phyloP scores from a whole-genome alignment of 2,797 vertebrate species.

The Bovichtus diacanthus region DNA sequence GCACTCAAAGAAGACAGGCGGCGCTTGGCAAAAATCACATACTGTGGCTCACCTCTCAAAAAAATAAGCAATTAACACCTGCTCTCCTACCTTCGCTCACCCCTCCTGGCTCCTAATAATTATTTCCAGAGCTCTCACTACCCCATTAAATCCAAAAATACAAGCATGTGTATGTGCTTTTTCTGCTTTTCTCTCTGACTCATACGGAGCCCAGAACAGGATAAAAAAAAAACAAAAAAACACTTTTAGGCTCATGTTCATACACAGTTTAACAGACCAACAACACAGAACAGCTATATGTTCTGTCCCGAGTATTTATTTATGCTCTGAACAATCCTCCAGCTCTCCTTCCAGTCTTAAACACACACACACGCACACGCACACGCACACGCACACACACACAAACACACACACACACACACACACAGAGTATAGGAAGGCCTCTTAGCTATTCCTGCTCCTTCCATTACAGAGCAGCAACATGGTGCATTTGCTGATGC shows the following conservation, averaged over 20 bases:
- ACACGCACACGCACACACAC: constrained; percentile 1
- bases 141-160: constrained; percentile 46
- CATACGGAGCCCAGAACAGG: background rate
- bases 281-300: constrained; percentile 12
- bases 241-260: constrained; percentile 15
- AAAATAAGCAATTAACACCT: constrained; percentile 73
- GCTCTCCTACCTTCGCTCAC: constrained; percentile 40
- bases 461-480: constrained; percentile 60
- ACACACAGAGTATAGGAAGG: constrained; percentile 6
- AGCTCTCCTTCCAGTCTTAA: background rate
- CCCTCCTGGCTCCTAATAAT: constrained; percentile 37
- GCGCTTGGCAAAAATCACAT: constrained; percentile 42
- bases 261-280: constrained; percentile 10
- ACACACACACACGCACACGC: background rate
- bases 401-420: constrained; percentile 6
- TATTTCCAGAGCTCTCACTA: constrained; percentile 35
- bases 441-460: constrained; percentile 53
- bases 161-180: background rate
- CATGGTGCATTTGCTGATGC: constrained; percentile 48
- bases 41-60: constrained; percentile 36
- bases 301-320: constrained; percentile 24
- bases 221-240: too few species aligned
- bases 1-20: constrained; percentile 47
- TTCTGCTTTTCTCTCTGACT: background rate
- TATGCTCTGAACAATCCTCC: constrained; percentile 7